These are phyloP conservation scores for Peribatodes rhomboidaria DNA, from an alignment of 2,888 invertebrate genomes.

Conservation along the genomic window DNA sequence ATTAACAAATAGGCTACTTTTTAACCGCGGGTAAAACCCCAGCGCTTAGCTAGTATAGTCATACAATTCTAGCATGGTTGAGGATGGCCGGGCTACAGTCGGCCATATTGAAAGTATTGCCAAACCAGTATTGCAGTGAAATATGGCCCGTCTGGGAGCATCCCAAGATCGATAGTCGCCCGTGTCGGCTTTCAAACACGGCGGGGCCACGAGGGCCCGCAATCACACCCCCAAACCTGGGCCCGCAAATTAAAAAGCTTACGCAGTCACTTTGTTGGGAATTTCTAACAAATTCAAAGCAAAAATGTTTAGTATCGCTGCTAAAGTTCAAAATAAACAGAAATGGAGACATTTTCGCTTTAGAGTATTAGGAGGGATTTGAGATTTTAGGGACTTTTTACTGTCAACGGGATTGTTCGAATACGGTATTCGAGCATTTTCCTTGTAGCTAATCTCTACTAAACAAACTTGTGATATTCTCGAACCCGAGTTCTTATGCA, in stretches of 20 bases:
- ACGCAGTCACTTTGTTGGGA: conserved; percentile 35
- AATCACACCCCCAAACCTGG: conserved; percentile 30
- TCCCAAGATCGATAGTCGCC: conserved; percentile 22
- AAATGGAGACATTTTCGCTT: conserved; percentile 4
- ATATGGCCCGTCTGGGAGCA: too few relatives aligned
- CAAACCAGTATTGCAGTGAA: too few relatives aligned
- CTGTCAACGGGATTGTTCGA: neutral
- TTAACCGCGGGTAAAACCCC: too few relatives aligned
- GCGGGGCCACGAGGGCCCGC: neutral
- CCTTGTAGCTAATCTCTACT: neutral
- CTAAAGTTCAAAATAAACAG: conserved; percentile 7
- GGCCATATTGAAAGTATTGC: too few relatives aligned
- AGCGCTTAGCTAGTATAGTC: too few relatives aligned
- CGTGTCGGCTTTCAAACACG: conserved; percentile 13
- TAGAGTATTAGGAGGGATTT: conserved; percentile 5
- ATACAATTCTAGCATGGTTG: too few relatives aligned
- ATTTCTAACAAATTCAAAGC: conserved; percentile 22
- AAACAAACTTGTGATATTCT: neutral
- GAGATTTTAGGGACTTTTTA: conserved; percentile 1
- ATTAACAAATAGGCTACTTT: too few relatives aligned
- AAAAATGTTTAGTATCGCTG: conserved; percentile 19
- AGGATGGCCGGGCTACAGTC: too few relatives aligned
- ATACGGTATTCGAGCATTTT: neutral
- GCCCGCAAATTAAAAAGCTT: conserved; percentile 33
- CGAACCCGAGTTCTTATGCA: too few relatives aligned